These are phyloP conservation scores for Ridgeia piscesae DNA, from an alignment of 1,140 invertebrate genomes.

Conservation along the genomic window DNA sequence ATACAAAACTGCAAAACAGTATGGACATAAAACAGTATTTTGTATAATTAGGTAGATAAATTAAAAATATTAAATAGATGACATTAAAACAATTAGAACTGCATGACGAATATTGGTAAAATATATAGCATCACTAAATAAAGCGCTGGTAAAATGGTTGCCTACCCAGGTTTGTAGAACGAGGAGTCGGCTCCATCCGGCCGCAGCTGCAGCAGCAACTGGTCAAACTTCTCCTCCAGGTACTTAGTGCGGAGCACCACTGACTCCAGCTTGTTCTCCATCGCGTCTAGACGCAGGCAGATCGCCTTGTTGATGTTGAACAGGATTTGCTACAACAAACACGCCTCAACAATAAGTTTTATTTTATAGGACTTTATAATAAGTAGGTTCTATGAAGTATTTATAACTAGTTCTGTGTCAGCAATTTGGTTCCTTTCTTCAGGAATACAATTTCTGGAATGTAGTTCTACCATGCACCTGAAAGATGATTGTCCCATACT, in stretches of 20 bases:
- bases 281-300: slow-evolving; percentile 51
- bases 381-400: not conserved
- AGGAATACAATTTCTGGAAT: too few relatives aligned
- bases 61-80: too few relatives aligned
- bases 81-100: too few relatives aligned
- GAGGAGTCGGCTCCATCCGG: not conserved
- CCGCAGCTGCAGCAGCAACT: not conserved
- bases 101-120: too few relatives aligned
- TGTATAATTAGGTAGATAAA: too few relatives aligned
- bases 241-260: slow-evolving; percentile 39
- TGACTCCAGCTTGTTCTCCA: slow-evolving; percentile 52
- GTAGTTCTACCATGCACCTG: too few relatives aligned
- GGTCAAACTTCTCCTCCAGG: slow-evolving; percentile 54
- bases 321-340: slow-evolving; percentile 50
- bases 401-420: too few relatives aligned
- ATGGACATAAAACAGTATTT: too few relatives aligned
- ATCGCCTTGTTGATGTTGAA: slow-evolving; percentile 57
- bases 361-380: not conserved
- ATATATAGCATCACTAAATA: not conserved
- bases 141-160: too few relatives aligned
- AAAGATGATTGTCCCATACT: too few relatives aligned
- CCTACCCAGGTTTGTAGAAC: not conserved
- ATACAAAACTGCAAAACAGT: too few relatives aligned
- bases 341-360: not conserved
- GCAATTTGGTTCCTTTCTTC: too few relatives aligned